Percentiles rank a stretch among this genome's conserved stretches.
These are phyloP conservation scores for Pyrrhia umbra DNA, from an alignment of 2,888 invertebrate genomes.

Conservation along the genomic window DNA sequence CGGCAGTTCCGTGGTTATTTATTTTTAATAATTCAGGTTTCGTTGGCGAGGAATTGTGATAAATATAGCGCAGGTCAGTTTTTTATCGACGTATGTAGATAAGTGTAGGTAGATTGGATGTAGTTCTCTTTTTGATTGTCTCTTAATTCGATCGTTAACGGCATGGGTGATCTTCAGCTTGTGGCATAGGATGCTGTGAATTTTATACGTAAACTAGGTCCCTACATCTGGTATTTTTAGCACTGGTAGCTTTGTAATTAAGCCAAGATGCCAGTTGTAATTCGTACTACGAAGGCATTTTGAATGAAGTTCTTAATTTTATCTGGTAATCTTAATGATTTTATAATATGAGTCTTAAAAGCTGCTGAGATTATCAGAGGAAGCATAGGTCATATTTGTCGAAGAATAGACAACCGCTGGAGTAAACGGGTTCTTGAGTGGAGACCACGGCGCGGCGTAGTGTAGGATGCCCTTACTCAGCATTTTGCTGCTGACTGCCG, in stretches of 20 bases:
- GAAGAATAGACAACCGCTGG: too few species aligned
- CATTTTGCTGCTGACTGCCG: too few species aligned
- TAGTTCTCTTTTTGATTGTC: neutral
- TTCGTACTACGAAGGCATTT: neutral
- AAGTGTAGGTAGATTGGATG: neutral
- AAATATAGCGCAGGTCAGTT: constrained; percentile 28
- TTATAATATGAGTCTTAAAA: neutral
- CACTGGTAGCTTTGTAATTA: neutral
- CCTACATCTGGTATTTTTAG: neutral
- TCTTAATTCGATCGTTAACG: neutral
- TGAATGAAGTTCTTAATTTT: neutral
- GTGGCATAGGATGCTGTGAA: neutral
- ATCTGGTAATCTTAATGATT: neutral
- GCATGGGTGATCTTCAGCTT: neutral
- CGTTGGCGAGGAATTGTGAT: constrained; percentile 5
- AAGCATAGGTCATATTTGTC: too few species aligned
- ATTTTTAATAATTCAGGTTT: constrained; percentile 32
- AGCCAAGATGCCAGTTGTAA: neutral
- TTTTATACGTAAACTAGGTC: neutral
- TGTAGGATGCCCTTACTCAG: too few species aligned
- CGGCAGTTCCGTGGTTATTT: constrained; percentile 21
- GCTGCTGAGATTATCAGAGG: too few species aligned
- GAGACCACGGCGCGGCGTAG: too few species aligned
- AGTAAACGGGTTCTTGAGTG: too few species aligned
- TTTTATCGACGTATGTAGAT: neutral